Base-by-base conservation (phyloP, 2,888 invertebrate genomes). In the Archaeoteleia sp. region DNA sequence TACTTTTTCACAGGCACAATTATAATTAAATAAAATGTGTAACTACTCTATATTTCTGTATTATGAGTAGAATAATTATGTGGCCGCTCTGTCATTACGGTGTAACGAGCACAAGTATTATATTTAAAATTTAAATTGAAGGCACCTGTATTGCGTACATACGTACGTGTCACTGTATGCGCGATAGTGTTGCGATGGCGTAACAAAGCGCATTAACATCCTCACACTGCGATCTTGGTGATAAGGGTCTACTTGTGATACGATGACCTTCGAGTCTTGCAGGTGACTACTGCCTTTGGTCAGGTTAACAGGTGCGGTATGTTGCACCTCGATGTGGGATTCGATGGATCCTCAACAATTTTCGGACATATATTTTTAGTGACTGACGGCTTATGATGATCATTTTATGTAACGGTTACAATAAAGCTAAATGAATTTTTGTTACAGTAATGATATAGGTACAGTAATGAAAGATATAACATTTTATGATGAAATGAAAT, bases 281-380 rank as follows among this genome's bases (percentile, higher is more conserved):
- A 67, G 70, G 70, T 70, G 72, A 70, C 62, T 61, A 53, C 51
- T 34, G 29, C n/a, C 43, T 46, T 53, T 39, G 40, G 63, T 12
- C 69, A 69, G 45, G 60, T 65, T 67, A 70, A 71, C 72, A 72
- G 72, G 70, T 72, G 71, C 45, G 55, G 25, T 14, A 34, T 17
- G 29, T 25, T 58, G 63, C 71, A 69, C 66, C 70, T 72, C 69
- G 63, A 67, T 55, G 45, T 61, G 65, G 65, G 61, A 53, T 65
- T 63, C 53, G 54, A n/a, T n/a, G n/a, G n/a, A n/a, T n/a, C n/a
- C n/a, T n/a, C n/a, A n/a, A n/a, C n/a, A n/a, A n/a, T n/a, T n/a
- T n/a, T n/a, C n/a, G n/a, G n/a, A n/a, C n/a, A n/a, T n/a, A n/a
- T n/a, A n/a, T n/a, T n/a, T n/a, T n/a, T n/a, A n/a, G n/a, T n/a